Evolutionary conservation across 2,888 invertebrate species (phyloP).

Genomic region (Lucinisca nassula): DNA sequence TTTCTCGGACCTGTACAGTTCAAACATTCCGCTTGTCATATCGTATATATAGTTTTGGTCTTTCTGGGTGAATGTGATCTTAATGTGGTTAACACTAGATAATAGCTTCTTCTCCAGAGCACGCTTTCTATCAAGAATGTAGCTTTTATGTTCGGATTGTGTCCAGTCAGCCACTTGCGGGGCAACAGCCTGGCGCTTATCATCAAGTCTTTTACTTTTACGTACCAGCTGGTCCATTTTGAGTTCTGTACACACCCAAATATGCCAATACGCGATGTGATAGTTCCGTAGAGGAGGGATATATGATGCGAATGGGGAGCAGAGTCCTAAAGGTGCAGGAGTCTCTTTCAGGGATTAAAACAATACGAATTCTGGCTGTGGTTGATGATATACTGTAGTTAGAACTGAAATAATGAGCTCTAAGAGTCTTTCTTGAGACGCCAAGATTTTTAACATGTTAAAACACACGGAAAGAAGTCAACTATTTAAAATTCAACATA

Average conservation of each 20-base stretch:
- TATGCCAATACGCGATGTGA: no score
- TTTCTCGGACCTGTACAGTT: not conserved
- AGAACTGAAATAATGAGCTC: no score
- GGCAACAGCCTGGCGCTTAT: not conserved
- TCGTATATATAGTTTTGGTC: not conserved
- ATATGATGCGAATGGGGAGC: no score
- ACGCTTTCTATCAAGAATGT: not conserved
- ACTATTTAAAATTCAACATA: no score
- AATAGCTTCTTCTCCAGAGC: not conserved
- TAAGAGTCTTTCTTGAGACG: no score
- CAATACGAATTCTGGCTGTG: no score
- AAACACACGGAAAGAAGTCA: no score
- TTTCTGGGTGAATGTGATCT: not conserved
- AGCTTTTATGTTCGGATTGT: not conserved
- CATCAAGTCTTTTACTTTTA: not conserved
- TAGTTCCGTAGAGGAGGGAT: no score
- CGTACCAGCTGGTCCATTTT: not conserved
- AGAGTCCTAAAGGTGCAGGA: no score
- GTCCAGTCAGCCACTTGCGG: not conserved
- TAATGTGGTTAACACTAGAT: not conserved
- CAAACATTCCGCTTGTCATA: not conserved
- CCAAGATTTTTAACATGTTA: no score
- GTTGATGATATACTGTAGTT: no score
- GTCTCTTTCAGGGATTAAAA: no score
- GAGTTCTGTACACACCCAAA: not conserved